phyloP scores from a whole-genome alignment of 92 coral and sea anemone species.

The Paramuricea clavata region DNA sequence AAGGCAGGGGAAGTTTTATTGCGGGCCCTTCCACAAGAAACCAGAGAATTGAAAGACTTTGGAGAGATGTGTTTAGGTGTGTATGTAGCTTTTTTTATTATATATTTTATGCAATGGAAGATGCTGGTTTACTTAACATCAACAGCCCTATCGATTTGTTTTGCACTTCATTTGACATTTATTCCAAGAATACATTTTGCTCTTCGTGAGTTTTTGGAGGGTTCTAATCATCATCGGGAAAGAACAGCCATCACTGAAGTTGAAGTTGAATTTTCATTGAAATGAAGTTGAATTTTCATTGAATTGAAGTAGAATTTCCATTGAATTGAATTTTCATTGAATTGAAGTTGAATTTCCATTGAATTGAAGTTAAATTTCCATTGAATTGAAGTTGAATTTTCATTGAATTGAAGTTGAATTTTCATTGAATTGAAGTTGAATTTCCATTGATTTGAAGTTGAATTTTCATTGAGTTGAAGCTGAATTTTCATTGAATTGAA shows the following conservation, averaged over 20 bases:
- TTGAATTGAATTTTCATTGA: too few species aligned
- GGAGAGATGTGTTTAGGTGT: conserved; percentile 17
- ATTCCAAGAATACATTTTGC: conserved; percentile 50
- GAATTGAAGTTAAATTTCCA: too few species aligned
- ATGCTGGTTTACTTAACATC: conserved; percentile 48
- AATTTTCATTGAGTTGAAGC: too few species aligned
- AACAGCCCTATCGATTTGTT: conserved; percentile 27
- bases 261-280: too few species aligned
- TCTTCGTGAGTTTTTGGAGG: conserved; percentile 46
- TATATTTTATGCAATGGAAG: conserved; percentile 60
- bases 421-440: too few species aligned
- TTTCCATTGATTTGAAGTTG: too few species aligned
- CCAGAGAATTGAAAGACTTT: conserved; percentile 11
- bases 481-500: too few species aligned
- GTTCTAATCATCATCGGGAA: conserved; percentile 36
- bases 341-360: too few species aligned
- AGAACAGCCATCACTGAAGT: conserved; percentile 47
- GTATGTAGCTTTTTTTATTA: conserved; percentile 44
- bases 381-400: too few species aligned
- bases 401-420: too few species aligned
- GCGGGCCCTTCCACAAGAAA: background rate
- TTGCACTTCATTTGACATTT: conserved; percentile 44
- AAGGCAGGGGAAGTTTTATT: conserved; percentile 4
- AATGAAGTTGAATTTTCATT: too few species aligned
- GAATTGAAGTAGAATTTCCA: too few species aligned